phyloP scores from a whole-genome alignment of 2,113 vertebrate genomes.

The Nibea coibor region DNA sequence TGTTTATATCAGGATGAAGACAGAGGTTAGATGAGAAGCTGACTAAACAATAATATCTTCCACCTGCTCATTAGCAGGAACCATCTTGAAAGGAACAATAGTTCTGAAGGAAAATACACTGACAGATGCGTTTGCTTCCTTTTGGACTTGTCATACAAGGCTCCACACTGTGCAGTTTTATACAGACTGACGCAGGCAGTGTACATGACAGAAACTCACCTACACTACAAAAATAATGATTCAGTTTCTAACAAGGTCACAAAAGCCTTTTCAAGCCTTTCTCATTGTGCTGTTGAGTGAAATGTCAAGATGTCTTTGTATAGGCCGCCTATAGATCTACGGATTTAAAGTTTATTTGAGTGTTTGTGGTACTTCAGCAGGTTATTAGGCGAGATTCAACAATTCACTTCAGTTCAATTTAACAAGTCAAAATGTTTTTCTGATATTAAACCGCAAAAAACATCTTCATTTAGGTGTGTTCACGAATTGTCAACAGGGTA shows the following conservation, averaged over 20 bases:
- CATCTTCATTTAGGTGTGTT: no score
- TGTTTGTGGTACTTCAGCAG: no score
- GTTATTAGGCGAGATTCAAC: no score
- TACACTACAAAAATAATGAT: background rate
- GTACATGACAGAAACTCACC: slow-evolving; percentile 2
- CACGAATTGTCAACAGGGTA: no score
- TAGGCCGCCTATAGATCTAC: no score
- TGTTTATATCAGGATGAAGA: slow-evolving; percentile 19
- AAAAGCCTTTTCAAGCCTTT: background rate
- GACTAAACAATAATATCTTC: slow-evolving; percentile 32
- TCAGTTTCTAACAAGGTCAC: background rate
- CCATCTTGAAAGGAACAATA: slow-evolving; percentile 35
- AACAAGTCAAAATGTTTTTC: no score
- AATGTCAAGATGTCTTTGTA: slow-evolving; percentile 3
- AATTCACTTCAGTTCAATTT: no score
- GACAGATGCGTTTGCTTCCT: slow-evolving; percentile 7
- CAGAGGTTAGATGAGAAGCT: slow-evolving; percentile 30
- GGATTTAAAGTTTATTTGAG: no score
- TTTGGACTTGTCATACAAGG: slow-evolving; percentile 23
- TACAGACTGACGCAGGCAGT: slow-evolving; percentile 5
- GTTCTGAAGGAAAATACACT: slow-evolving; percentile 32
- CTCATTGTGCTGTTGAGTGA: slow-evolving; percentile 3
- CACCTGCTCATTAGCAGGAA: slow-evolving; percentile 44
- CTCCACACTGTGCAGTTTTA: background rate
- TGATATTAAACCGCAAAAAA: no score